Conservation (phyloP, 64 coral and sea anemone species). For the Catalaphyllia jardinei region DNA sequence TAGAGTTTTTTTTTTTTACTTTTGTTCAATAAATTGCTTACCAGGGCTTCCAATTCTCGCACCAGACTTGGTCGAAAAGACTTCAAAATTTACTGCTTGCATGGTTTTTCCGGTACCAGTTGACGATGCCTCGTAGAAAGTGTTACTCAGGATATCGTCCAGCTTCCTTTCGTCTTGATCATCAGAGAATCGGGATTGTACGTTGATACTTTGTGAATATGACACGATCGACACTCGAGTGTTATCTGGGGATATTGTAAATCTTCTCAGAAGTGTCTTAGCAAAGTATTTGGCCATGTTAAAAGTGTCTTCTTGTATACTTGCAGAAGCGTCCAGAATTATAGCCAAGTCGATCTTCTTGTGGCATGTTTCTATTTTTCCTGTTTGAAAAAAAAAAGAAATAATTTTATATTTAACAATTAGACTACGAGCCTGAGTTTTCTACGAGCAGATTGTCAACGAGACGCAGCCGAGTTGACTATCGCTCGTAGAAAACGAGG, state of each 20-base stretch:
- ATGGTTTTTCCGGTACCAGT: neutral
- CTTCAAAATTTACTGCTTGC: neutral
- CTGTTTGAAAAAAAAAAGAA: neutral
- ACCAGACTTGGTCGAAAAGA: neutral
- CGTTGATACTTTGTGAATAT: neutral
- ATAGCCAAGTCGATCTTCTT: conserved; percentile 81
- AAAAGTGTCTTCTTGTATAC: conserved; percentile 72
- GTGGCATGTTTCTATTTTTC: conserved; percentile 40
- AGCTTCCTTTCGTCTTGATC: neutral
- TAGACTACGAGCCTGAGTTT: no score
- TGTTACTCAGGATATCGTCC: neutral
- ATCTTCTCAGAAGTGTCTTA: conserved; percentile 16
- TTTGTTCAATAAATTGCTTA: neutral
- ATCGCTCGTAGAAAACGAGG: no score
- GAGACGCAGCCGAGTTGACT: no score
- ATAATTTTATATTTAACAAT: no score
- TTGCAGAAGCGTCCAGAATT: conserved; percentile 74
- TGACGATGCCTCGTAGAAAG: conserved; percentile 24
- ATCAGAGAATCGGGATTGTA: neutral
- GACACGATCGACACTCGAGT: neutral
- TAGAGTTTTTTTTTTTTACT: neutral
- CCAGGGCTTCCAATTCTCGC: neutral
- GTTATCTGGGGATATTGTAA: conserved; percentile 10
- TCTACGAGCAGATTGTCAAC: no score
- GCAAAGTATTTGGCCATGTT: conserved; percentile 48